Evolutionary conservation across 2,888 invertebrate genomes (phyloP).

Genomic region (Uropetala carovei): DNA sequence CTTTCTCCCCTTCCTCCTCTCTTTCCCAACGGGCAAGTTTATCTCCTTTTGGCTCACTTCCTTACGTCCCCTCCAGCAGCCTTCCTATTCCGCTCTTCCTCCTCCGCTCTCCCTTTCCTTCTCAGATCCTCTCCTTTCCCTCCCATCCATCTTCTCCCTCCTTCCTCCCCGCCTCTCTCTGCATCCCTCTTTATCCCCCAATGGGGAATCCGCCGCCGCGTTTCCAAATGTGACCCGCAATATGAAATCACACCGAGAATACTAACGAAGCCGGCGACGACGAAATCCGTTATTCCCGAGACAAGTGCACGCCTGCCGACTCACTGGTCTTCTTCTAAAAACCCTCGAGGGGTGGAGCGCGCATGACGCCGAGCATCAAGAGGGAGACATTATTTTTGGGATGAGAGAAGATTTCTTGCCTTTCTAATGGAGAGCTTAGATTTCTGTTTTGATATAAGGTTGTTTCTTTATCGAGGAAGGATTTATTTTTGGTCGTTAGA

Average conservation of each 20-base stretch:
- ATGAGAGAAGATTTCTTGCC: not conserved
- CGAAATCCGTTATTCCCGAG: slow-evolving; percentile 23
- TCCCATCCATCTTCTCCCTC: not conserved
- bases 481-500: not conserved
- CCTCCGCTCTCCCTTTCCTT: not conserved
- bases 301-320: not conserved
- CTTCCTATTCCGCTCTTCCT: not conserved
- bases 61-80: not conserved
- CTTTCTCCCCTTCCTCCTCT: too few species aligned
- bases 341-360: not conserved
- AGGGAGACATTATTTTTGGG: not conserved
- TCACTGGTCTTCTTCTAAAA: not conserved
- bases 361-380: slow-evolving; percentile 23
- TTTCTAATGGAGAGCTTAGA: slow-evolving; percentile 10
- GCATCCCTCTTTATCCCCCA: not conserved
- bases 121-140: too few species aligned
- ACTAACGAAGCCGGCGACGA: slow-evolving; percentile 35
- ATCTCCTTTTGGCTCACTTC: slow-evolving; percentile 20
- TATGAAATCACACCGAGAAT: slow-evolving; percentile 39
- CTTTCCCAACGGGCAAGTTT: not conserved
- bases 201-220: not conserved
- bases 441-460: not conserved
- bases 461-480: not conserved
- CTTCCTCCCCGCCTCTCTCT: not conserved
- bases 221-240: slow-evolving; percentile 47